These are phyloP conservation scores for Tiphia femorata DNA, from an alignment of 2,888 invertebrate genomes.

Conservation along the genomic window DNA sequence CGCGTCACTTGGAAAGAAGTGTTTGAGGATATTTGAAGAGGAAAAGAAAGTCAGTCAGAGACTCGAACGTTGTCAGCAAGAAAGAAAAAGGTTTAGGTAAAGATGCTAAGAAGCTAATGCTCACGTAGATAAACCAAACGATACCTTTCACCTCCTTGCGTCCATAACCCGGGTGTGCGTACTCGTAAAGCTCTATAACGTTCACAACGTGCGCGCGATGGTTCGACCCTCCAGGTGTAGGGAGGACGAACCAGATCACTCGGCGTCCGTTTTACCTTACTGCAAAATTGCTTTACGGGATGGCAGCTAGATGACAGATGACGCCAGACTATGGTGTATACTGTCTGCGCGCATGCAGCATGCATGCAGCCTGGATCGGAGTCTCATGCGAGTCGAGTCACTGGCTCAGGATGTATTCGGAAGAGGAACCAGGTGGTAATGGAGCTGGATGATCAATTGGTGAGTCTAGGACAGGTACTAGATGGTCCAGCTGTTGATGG, in stretches of 20 bases:
- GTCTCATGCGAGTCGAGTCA: slow-evolving; percentile 38
- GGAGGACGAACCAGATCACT: slow-evolving; percentile 8
- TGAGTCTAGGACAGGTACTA: too few relatives aligned
- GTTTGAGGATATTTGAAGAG: not conserved
- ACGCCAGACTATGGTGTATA: slow-evolving; percentile 35
- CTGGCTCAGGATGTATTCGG: not conserved
- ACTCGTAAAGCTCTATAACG: slow-evolving; percentile 6
- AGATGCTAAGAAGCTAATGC: slow-evolving; percentile 1
- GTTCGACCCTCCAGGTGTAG: slow-evolving; percentile 2
- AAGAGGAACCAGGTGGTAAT: not conserved
- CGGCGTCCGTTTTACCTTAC: not conserved
- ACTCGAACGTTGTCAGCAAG: not conserved
- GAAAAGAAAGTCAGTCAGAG: not conserved
- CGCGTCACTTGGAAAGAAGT: too few relatives aligned
- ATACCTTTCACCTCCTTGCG: slow-evolving; percentile 25
- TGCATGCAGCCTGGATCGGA: slow-evolving; percentile 37
- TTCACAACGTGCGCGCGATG: slow-evolving; percentile 13
- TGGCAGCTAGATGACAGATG: slow-evolving; percentile 34
- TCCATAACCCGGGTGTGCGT: slow-evolving; percentile 13
- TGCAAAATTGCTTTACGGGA: slow-evolving; percentile 33
- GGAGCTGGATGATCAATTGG: too few relatives aligned
- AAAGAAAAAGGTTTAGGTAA: too few relatives aligned
- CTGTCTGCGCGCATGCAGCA: slow-evolving; percentile 49
- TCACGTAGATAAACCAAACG: slow-evolving; percentile 42
- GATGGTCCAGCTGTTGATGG: too few relatives aligned